phyloP scores from a whole-genome alignment of 1,140 invertebrate species.

The Drosophila lacertosa region DNA sequence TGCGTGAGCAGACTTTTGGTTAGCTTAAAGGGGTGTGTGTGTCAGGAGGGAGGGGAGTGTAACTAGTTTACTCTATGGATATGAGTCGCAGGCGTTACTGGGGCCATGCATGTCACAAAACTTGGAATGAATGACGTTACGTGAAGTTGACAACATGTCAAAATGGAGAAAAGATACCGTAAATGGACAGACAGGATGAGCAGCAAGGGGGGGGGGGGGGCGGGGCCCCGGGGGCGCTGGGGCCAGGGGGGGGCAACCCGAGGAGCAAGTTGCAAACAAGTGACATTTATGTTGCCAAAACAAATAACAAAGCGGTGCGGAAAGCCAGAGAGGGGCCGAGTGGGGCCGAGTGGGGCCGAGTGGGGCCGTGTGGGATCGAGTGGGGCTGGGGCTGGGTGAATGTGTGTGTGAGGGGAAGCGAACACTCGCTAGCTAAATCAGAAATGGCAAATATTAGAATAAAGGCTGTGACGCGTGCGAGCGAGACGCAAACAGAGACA shows the following conservation, averaged over 20 bases:
- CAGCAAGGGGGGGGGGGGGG: not conserved
- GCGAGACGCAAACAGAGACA: slow-evolving; percentile 45
- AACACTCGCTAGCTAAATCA: slow-evolving; percentile 50
- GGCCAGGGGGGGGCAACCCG: not conserved
- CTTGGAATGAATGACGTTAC: slow-evolving; percentile 78
- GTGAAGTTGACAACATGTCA: slow-evolving; percentile 81
- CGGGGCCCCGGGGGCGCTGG: too few relatives aligned
- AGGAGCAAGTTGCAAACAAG: slow-evolving; percentile 68
- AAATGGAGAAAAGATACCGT: slow-evolving; percentile 77
- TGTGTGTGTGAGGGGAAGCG: slow-evolving; percentile 17
- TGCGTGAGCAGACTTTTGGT: not conserved
- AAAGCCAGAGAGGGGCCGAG: slow-evolving; percentile 2
- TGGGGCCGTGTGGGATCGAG: not conserved
- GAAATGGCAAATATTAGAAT: slow-evolving; percentile 75
- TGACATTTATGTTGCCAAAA: slow-evolving; percentile 81
- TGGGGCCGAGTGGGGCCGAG: too few relatives aligned
- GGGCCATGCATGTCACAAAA: slow-evolving; percentile 71
- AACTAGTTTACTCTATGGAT: not conserved
- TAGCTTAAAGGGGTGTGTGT: not conserved
- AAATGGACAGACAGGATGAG: slow-evolving; percentile 45
- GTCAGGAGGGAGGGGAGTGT: not conserved
- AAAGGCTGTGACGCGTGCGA: slow-evolving; percentile 40
- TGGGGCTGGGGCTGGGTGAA: not conserved
- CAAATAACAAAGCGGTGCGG: slow-evolving; percentile 59
- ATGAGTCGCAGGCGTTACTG: not conserved